phyloP scores from a whole-genome alignment of 2,797 vertebrate genomes.

The Sebastes taczanowskii region DNA sequence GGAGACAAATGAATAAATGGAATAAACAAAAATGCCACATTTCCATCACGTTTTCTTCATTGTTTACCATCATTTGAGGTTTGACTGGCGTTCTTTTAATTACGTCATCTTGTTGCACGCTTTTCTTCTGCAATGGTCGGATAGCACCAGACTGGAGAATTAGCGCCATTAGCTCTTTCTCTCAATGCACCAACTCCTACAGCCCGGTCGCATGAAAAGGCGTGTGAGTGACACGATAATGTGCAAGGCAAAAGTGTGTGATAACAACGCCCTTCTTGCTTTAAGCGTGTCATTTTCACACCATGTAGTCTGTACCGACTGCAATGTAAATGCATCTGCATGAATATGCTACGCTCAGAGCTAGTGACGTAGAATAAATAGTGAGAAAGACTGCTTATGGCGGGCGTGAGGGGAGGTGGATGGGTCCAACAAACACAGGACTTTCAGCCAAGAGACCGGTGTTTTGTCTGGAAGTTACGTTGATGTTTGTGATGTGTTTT shows the following conservation, averaged over 20 bases:
- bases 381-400: neutral
- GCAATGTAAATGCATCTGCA: neutral
- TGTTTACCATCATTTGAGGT: neutral
- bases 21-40: neutral
- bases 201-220: too few relatives aligned
- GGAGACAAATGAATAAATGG: neutral
- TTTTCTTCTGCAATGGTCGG: neutral
- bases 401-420: neutral
- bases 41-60: neutral
- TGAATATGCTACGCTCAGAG: neutral
- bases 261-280: too few relatives aligned
- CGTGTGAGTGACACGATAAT: too few relatives aligned
- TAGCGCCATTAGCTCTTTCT: neutral
- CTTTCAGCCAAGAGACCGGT: too few relatives aligned
- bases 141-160: neutral
- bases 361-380: too few relatives aligned
- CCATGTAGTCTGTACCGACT: too few relatives aligned
- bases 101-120: neutral
- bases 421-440: neutral
- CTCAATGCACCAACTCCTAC: neutral
- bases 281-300: too few relatives aligned
- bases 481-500: neutral
- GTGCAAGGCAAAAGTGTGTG: too few relatives aligned
- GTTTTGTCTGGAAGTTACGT: neutral
- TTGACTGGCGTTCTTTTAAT: neutral